These are phyloP conservation scores for Cynocephalus volans DNA, from an alignment of 2,113 vertebrate species.

Conservation along the genomic window DNA sequence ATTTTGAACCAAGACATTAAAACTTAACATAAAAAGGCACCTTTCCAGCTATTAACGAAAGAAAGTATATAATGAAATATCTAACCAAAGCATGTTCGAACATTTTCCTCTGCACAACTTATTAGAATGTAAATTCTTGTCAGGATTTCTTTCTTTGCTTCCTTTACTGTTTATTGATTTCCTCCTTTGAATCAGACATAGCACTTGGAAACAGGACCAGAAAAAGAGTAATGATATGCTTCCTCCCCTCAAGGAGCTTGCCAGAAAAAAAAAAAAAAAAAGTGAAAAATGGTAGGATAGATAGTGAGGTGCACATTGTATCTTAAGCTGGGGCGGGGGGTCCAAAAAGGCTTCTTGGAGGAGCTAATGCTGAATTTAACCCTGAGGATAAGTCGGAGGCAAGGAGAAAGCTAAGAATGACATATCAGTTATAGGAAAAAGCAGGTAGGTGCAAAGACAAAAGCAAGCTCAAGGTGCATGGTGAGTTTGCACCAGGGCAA, in stretches of 20 bases:
- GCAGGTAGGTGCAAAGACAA: background rate
- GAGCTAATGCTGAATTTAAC: background rate
- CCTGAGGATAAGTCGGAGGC: background rate
- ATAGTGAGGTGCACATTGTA: background rate
- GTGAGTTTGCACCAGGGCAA: background rate
- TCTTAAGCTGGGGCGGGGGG: background rate
- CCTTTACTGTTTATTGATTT: slow-evolving; percentile 30
- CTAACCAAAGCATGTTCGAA: background rate
- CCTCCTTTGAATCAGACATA: slow-evolving; percentile 5
- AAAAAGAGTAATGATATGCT: background rate
- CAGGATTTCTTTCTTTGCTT: background rate
- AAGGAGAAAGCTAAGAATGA: slow-evolving; percentile 1
- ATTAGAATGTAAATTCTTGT: slow-evolving; percentile 27
- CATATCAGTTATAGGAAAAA: background rate
- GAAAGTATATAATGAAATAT: background rate
- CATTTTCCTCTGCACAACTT: background rate
- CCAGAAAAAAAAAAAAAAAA: too few species aligned
- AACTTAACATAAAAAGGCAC: background rate
- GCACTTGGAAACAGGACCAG: background rate
- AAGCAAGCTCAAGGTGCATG: background rate
- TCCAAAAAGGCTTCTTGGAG: background rate
- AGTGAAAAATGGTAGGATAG: background rate
- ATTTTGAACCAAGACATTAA: background rate
- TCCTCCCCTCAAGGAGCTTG: background rate
- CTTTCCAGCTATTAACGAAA: background rate